Base-by-base conservation (phyloP, 2,888 invertebrate species). In the Aporophyla lueneburgensis region DNA sequence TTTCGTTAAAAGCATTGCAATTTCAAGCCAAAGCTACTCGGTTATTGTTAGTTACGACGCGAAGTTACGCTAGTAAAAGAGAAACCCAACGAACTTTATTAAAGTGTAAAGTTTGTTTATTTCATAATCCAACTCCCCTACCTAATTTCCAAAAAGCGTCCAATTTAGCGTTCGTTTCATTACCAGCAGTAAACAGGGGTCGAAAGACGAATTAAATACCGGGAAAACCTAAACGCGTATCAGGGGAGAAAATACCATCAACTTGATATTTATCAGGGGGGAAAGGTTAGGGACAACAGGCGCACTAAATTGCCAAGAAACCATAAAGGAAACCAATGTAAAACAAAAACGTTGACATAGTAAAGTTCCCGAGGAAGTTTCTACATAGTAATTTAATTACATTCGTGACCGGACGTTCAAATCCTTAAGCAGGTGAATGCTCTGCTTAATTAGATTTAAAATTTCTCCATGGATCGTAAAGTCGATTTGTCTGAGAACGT, bases 371-470 rank as follows among this genome's bases (percentile, higher is more conserved):
- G 77, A 82, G 84, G 87, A 86, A 88, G 87, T 89, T 86, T 86
- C 88, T 85, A 87, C 84, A 84, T 80, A 86, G 86, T 91, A 92
- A 91, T 91, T 89, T 83, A 90, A 91, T 91, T 91, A 90, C 83
- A 88, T 89, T 91, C 92, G 92, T 91, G 91, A 91, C 89, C 88
- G 88, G 88, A 88, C 87, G 83, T 87, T 87, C 78, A 89, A 91
- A 91, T 88, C 86, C 86, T 89, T 89, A 80, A 80, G 81, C 86
- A 83, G 80, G 89, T 89, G 87, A 91, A 89, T 84, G 88, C 83
- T 89, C 86, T 84, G 76, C 87, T 85, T 89, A 90, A 90, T 91
- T 88, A 86, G 82, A 87, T 89, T 88, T 87, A 71, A 87, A 90
- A 89, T 91, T 89, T 91, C 87, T 87, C 88, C 71, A 87, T 79